These are phyloP conservation scores for Hypercompe scribonia DNA, from an alignment of 2,888 invertebrate genomes.

Conservation along the genomic window DNA sequence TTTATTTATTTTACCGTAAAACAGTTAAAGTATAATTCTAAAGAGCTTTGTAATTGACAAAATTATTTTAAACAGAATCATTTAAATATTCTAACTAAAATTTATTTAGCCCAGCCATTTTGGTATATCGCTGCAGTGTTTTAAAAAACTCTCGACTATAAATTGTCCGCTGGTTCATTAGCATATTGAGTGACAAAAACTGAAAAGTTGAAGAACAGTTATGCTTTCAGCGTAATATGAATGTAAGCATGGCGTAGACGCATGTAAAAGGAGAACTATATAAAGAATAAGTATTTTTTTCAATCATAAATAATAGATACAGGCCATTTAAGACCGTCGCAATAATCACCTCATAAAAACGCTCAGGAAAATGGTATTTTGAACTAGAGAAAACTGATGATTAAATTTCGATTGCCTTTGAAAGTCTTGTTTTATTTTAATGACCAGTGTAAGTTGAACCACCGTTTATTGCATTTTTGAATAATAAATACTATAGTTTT, in stretches of 20 bases:
- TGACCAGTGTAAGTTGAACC: no score
- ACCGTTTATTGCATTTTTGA: no score
- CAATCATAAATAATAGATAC: constrained; percentile 58
- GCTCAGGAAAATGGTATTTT: constrained; percentile 39
- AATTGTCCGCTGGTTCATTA: constrained; percentile 56
- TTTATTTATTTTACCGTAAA: no score
- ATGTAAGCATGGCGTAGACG: constrained; percentile 60
- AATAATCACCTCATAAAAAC: constrained; percentile 58
- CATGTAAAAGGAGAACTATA: constrained; percentile 73
- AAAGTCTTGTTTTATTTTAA: no score
- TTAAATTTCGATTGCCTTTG: constrained; percentile 1
- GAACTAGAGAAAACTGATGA: constrained; percentile 20
- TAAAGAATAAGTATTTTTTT: constrained; percentile 59
- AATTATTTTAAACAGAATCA: background rate
- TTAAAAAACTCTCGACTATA: constrained; percentile 19
- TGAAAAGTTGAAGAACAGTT: constrained; percentile 72
- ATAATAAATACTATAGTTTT: background rate
- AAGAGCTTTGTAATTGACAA: background rate
- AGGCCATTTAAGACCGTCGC: constrained; percentile 51
- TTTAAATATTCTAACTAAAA: background rate
- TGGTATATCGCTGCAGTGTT: constrained; percentile 23
- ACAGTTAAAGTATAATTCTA: background rate
- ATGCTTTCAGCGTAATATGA: constrained; percentile 63
- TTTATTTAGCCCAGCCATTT: constrained; percentile 12
- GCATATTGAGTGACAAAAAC: constrained; percentile 77